Base-by-base conservation (phyloP, 2,888 invertebrate genomes). In the Imbricaverruca yamaguchii region DNA sequence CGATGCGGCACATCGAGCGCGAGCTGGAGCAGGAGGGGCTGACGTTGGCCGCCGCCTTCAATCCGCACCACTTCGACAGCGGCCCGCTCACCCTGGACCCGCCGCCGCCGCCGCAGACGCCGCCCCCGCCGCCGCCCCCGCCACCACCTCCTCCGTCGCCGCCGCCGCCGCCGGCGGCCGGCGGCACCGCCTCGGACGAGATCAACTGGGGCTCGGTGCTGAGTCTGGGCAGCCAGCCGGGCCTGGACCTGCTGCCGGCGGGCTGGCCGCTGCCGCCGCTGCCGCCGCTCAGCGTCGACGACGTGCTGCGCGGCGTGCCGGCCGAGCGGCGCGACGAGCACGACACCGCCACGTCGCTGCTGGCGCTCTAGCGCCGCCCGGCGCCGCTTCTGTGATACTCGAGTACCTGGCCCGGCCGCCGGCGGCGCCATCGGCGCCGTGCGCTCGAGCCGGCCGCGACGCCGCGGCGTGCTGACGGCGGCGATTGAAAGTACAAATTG, bases 161-260 rank as follows among this genome's bases (percentile, higher is more conserved):
- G 83, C 85, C 84, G 82, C 84, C 84, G 81, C 83, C 85, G 55
- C 82, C 84, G 80, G 83, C 84, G 74, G 82, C 83, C 82, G 57
- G 80, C 83, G n/a, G 81, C 25, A 55, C 65, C 57, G 25, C 12
- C 83, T 91, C 91, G 83, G 92, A 92, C 85, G 90, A 90, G 86
- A 95, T 95, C 88, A 95, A 95, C 89, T 95, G 95, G 95, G 94
- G 95, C 87, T 94, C 94, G 80, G 95, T 95, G 85, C 90, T 95
- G 84, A 94, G 93, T 87, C 90, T 95, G 80, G 93, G 94, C 85
- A 93, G 93, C 84, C 94, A 94, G 86, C 94, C 94, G 83, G 94
- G 94, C 87, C 89, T 94, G 82, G 94, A 94, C 56, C 67, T 67
- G 57, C 74, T 56, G 67, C 55, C 56, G 21, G 59, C 63, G 21